These are phyloP conservation scores for Melanotaenia pygmaea DNA, from an alignment of 2,797 vertebrate species.

Conservation along the genomic window DNA sequence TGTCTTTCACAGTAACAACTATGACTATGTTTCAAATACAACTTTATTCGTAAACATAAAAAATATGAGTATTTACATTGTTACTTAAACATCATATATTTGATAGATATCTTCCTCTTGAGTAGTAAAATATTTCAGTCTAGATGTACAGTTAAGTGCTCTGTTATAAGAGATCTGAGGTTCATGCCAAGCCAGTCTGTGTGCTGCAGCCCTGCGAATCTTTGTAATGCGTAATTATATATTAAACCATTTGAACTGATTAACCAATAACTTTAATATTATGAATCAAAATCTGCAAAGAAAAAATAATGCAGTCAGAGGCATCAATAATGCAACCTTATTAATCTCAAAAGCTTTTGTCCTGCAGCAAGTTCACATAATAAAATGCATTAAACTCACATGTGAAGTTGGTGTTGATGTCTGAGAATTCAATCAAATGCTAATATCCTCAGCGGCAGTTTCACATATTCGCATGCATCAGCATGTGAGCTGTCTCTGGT, in stretches of 20 bases:
- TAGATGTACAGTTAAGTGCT: constrained; percentile 69
- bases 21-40: constrained; percentile 70
- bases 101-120: constrained; percentile 64
- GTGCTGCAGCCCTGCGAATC: constrained; percentile 61
- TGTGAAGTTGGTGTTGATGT: constrained; percentile 22
- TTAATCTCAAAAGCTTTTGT: constrained; percentile 45
- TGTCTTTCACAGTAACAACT: constrained; percentile 84
- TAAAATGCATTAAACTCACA: constrained; percentile 39
- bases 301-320: constrained; percentile 53
- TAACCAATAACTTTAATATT: constrained; percentile 34
- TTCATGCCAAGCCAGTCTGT: constrained; percentile 67
- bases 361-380: constrained; percentile 33
- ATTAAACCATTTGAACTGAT: constrained; percentile 22
- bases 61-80: constrained; percentile 83
- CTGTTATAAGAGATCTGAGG: constrained; percentile 56
- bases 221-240: constrained; percentile 44
- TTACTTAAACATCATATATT: constrained; percentile 67
- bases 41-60: constrained; percentile 75
- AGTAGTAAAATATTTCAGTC: constrained; percentile 75
- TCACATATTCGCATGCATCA: constrained; percentile 26
- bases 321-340: constrained; percentile 44
- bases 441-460: constrained; percentile 34
- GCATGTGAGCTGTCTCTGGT: constrained; percentile 17
- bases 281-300: constrained; percentile 28
- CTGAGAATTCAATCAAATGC: constrained; percentile 30